phyloP scores from a whole-genome alignment of 2,113 vertebrate species.

The western clawed frog (Xenopus tropicalis) region DNA sequence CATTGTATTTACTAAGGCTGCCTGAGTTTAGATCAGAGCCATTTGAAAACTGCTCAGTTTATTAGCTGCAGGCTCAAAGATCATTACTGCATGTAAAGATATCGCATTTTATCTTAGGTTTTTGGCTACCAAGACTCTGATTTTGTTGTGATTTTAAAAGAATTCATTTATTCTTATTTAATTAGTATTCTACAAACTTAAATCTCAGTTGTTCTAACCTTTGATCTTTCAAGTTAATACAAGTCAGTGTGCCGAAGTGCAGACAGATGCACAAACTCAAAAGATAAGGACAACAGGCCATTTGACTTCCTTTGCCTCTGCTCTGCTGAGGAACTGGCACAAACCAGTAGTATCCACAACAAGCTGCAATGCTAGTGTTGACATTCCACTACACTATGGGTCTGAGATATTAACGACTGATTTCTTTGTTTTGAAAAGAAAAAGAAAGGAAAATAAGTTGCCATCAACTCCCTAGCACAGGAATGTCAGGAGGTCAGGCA shows the following conservation, averaged over 20 bases:
- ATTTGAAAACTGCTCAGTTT: too few species aligned
- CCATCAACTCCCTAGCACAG: background rate
- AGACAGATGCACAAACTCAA: slow-evolving; percentile 13
- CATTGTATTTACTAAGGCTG: too few species aligned
- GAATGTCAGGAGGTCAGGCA: slow-evolving; percentile 5
- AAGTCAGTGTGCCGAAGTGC: background rate
- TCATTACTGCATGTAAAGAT: too few species aligned
- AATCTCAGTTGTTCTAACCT: too few species aligned
- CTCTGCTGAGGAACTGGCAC: slow-evolving; percentile 10
- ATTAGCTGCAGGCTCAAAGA: too few species aligned
- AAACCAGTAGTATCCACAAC: slow-evolving; percentile 31
- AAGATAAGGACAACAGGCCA: slow-evolving; percentile 8
- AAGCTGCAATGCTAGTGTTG: background rate
- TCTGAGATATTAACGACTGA: slow-evolving; percentile 1
- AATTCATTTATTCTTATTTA: too few species aligned
- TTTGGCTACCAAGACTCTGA: too few species aligned
- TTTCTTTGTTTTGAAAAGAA: background rate
- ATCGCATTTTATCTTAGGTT: too few species aligned
- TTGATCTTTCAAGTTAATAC: slow-evolving; percentile 2
- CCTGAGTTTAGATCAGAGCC: too few species aligned
- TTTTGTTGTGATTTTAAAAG: too few species aligned
- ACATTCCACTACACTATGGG: slow-evolving; percentile 12
- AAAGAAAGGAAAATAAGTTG: slow-evolving; percentile 4
- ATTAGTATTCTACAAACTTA: too few species aligned
- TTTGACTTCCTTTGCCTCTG: slow-evolving; percentile 8